Evolutionary conservation across 2,113 vertebrate species (phyloP).

Genomic region (Symphodus melops): DNA sequence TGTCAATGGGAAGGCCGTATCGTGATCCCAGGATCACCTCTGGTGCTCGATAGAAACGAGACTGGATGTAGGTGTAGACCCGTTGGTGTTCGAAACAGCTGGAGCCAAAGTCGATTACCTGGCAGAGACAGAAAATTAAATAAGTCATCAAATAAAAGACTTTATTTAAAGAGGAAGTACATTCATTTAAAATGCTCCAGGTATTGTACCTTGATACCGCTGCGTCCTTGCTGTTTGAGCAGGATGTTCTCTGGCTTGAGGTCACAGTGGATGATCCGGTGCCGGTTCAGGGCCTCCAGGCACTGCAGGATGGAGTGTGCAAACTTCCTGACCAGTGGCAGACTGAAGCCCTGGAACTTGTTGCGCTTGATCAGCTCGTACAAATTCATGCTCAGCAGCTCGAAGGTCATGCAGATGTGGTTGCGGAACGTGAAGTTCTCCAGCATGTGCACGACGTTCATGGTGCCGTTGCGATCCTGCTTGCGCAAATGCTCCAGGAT

Average conservation of each 20-base stretch:
- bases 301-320: slow-evolving; percentile 98
- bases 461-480: slow-evolving; percentile 93
- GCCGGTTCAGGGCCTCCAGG: slow-evolving; percentile 91
- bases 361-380: slow-evolving; percentile 99
- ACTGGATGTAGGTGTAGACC: slow-evolving; percentile 98
- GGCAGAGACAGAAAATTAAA: not conserved
- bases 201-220: slow-evolving; percentile 90
- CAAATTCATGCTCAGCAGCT: slow-evolving; percentile 96
- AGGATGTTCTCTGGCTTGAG: slow-evolving; percentile 99
- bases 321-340: slow-evolving; percentile 96
- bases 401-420: slow-evolving; percentile 99
- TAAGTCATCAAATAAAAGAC: not conserved
- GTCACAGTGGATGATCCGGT: slow-evolving; percentile 98
- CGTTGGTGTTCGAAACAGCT: slow-evolving; percentile 99
- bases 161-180: not conserved
- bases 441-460: slow-evolving; percentile 98
- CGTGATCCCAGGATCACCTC: slow-evolving; percentile 96
- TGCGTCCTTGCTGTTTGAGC: slow-evolving; percentile 96
- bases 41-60: slow-evolving; percentile 95
- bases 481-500: slow-evolving; percentile 97
- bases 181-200: not conserved
- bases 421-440: slow-evolving; percentile 98
- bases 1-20: slow-evolving; percentile 97
- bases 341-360: slow-evolving; percentile 98
- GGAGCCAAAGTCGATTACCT: slow-evolving; percentile 97